Base-by-base conservation (phyloP, 1,140 invertebrate genomes). In the Gonatopus flavifemur region DNA sequence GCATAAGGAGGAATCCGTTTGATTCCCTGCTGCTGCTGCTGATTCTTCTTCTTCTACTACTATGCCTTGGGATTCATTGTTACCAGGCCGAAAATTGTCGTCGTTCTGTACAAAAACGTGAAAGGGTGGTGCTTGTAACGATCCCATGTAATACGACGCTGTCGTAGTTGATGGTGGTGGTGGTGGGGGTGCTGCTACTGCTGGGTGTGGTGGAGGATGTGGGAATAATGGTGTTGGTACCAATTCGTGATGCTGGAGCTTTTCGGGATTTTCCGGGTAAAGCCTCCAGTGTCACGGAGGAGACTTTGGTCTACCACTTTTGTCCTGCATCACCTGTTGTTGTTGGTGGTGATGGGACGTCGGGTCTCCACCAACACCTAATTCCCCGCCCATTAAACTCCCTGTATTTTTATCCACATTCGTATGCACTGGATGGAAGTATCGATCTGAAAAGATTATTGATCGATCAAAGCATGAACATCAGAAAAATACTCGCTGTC, bases 401-500 rank as follows among this genome's bases (percentile, higher is more conserved):
- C 66, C 67, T 38, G 65, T 66, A 62, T 67, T 74, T 53, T 78
- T 78, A 39, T 78, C 74, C 43, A 77, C 68, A 56, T 72, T 77
- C 67, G 76, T 64, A 57, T 78, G 76, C 41, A 78, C 76, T 20
- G 76, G 67, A 55, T 78, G 76, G 46, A 76, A 77, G 54, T 78
- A 78, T 52, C 76, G 73, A 47, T 78, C 76, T 78, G 66, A 35
- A 76, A 69, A 32, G 40, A 55, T 2, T 40, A 1, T n/a, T n/a
- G n/a, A n/a, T n/a, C n/a, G n/a, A n/a, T n/a, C n/a, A n/a, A n/a
- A n/a, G n/a, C n/a, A n/a, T n/a, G n/a, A n/a, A n/a, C n/a, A n/a
- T n/a, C n/a, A n/a, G n/a, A n/a, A n/a, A n/a, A n/a, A n/a, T n/a
- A n/a, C n/a, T n/a, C n/a, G n/a, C n/a, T n/a, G n/a, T n/a, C n/a